Evolutionary conservation across 2,113 vertebrate species (phyloP).

Genomic region (Coreoperca whiteheadi): DNA sequence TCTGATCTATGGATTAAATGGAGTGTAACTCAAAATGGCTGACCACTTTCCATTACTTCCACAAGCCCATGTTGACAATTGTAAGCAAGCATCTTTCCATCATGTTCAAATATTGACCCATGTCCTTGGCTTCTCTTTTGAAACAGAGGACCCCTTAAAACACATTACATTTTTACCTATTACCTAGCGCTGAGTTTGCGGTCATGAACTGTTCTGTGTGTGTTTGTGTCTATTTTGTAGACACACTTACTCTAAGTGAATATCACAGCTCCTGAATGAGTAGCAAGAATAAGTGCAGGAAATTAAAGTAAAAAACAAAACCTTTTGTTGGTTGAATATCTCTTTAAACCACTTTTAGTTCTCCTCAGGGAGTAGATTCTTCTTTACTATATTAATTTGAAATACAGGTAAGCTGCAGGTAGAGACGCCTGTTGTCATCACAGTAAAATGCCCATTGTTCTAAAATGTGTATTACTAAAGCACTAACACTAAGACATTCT

Average conservation of each 20-base stretch:
- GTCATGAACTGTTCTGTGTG: neutral
- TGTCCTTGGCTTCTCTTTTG: slow-evolving; percentile 18
- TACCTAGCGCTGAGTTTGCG: slow-evolving; percentile 7
- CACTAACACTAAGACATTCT: neutral
- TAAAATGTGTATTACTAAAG: neutral
- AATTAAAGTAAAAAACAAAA: neutral
- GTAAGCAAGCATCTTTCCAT: slow-evolving; percentile 37
- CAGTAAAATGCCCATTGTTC: neutral
- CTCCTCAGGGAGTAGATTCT: neutral
- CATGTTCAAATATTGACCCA: slow-evolving; percentile 50
- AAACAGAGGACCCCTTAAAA: slow-evolving; percentile 10
- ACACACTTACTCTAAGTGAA: slow-evolving; percentile 15
- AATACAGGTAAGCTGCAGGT: neutral
- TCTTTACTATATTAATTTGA: neutral
- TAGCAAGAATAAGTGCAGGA: neutral
- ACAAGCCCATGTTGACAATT: slow-evolving; percentile 19
- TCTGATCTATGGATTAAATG: neutral
- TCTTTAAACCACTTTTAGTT: neutral
- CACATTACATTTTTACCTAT: too few species aligned
- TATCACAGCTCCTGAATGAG: neutral
- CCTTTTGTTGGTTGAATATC: neutral
- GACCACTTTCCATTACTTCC: slow-evolving; percentile 31
- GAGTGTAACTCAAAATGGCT: slow-evolving; percentile 5
- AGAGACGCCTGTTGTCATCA: neutral
- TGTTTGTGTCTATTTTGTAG: neutral